These are phyloP conservation scores for Macrotis lagotis DNA, from an alignment of 2,113 vertebrate genomes.

Conservation along the genomic window DNA sequence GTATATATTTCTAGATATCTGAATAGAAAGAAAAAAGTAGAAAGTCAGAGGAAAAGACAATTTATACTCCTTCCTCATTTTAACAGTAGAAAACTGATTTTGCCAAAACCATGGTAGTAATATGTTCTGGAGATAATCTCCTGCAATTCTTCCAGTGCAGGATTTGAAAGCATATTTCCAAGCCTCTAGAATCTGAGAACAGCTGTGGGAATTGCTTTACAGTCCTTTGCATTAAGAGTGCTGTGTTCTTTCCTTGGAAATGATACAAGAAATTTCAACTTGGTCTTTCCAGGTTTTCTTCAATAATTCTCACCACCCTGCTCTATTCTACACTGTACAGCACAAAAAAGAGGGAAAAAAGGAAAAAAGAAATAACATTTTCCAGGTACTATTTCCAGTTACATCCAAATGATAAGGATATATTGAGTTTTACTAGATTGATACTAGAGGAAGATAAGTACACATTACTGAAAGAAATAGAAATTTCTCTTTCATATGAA, in stretches of 20 bases:
- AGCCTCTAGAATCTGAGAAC: conserved; percentile 15
- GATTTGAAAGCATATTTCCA: conserved; percentile 60
- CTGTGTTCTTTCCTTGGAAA: conserved; percentile 44
- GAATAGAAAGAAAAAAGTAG: conserved; percentile 31
- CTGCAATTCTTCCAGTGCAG: background rate
- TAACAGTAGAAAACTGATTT: conserved; percentile 54
- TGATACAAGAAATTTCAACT: background rate
- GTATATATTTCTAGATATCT: conserved; percentile 40
- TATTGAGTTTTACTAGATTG: background rate
- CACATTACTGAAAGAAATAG: background rate
- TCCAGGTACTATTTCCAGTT: background rate
- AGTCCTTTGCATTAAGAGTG: conserved; percentile 40
- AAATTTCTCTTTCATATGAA: no score
- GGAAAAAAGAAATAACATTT: background rate
- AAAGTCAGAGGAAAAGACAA: conserved; percentile 15
- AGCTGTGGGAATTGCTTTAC: conserved; percentile 41
- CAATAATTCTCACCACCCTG: background rate
- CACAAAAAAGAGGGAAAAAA: background rate
- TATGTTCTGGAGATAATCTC: conserved; percentile 35
- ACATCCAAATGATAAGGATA: background rate
- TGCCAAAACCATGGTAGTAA: conserved; percentile 55
- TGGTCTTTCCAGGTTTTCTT: conserved; percentile 36
- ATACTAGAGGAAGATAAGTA: background rate
- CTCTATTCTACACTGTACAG: background rate
- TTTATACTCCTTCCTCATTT: conserved; percentile 16